Percentiles rank a stretch among this genome's conserved stretches.
Conservation (phyloP, 2,113 vertebrate species). For the Ictalurus punctatus region DNA sequence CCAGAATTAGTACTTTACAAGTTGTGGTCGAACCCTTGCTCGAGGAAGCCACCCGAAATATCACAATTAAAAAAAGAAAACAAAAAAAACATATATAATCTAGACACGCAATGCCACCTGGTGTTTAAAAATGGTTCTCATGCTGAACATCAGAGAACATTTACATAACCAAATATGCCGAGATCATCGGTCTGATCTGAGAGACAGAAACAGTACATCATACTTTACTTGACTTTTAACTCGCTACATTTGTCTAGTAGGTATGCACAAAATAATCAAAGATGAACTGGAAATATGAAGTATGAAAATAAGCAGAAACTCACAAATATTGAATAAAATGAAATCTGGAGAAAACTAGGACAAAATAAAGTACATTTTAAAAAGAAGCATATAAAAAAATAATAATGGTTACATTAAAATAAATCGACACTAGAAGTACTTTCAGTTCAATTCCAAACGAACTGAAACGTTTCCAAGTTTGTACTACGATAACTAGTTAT, state of each 20-base stretch:
- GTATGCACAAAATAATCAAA: too few relatives aligned
- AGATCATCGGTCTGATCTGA: background rate
- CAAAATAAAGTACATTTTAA: too few relatives aligned
- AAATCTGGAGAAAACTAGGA: too few relatives aligned
- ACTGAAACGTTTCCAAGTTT: too few relatives aligned
- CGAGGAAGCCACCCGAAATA: background rate
- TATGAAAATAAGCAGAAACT: background rate
- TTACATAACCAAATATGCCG: background rate
- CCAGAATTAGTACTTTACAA: background rate
- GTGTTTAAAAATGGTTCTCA: background rate
- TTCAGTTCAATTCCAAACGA: too few relatives aligned
- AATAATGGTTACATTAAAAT: too few relatives aligned
- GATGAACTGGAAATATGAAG: background rate
- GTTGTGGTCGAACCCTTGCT: background rate
- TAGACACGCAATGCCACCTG: constrained; percentile 43
- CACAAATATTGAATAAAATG: too few relatives aligned
- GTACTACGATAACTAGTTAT: too few relatives aligned
- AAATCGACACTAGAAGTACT: too few relatives aligned
- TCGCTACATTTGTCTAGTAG: too few relatives aligned
- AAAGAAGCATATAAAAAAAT: too few relatives aligned
- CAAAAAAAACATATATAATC: too few relatives aligned
- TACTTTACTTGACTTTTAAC: background rate
- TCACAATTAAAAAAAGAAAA: background rate
- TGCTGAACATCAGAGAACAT: background rate
- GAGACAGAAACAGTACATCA: background rate